Conservation (phyloP, 2,888 invertebrate species). For the Cloeon dipterum region DNA sequence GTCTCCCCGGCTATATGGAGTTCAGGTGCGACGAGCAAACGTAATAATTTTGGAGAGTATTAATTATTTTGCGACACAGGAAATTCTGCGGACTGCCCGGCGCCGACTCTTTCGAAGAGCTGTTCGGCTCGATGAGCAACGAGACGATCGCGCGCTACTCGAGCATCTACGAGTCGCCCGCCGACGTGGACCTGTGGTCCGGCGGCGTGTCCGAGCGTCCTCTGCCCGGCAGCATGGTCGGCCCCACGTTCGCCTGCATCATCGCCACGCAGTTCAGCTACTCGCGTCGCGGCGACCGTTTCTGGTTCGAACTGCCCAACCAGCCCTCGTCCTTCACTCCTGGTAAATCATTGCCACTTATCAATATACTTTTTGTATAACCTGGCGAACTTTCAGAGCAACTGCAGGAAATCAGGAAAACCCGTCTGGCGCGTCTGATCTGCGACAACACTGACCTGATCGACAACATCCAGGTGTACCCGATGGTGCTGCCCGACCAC, state of each 20-base stretch:
- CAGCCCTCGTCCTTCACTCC: constrained; percentile 76
- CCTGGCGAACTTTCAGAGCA: constrained; percentile 38
- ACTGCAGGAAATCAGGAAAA: constrained; percentile 57
- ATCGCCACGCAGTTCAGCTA: constrained; percentile 86
- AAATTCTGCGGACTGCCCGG: constrained; percentile 72
- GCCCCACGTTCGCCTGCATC: constrained; percentile 83
- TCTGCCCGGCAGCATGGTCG: constrained; percentile 75
- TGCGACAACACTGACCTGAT: constrained; percentile 86
- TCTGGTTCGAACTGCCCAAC: constrained; percentile 83
- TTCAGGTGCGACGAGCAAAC: constrained; percentile 28
- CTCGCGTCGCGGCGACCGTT: constrained; percentile 70
- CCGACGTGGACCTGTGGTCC: constrained; percentile 86
- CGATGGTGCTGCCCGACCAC: constrained; percentile 80
- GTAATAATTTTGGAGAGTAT: neutral
- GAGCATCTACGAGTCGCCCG: constrained; percentile 68
- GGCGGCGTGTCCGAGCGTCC: constrained; percentile 83
- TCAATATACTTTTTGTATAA: neutral
- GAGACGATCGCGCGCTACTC: constrained; percentile 63
- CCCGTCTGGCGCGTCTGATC: constrained; percentile 56
- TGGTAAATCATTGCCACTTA: constrained; percentile 15
- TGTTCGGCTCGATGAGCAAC: constrained; percentile 73
- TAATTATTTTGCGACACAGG: constrained; percentile 16
- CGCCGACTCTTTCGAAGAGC: constrained; percentile 52
- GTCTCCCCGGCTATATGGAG: constrained; percentile 80
- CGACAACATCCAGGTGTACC: constrained; percentile 74